Conservation (phyloP, 1,140 invertebrate genomes). For the Panagrolaimus sp. region DNA sequence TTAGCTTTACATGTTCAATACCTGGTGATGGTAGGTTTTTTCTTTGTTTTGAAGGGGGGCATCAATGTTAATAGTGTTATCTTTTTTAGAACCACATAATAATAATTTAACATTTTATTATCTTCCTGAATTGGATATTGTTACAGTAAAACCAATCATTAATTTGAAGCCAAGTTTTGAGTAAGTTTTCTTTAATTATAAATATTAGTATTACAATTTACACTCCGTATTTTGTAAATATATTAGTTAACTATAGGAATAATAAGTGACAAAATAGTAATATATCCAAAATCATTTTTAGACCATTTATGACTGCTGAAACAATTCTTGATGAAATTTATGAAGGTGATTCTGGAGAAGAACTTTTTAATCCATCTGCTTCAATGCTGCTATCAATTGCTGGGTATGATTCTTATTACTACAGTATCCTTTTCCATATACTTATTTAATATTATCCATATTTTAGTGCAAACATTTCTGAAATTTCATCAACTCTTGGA, state of each 20-base stretch:
- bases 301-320: neutral
- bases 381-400: neutral
- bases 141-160: neutral
- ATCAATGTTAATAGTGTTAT: no score
- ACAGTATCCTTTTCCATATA: no score
- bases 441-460: no score
- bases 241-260: no score
- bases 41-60: no score
- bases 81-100: no score
- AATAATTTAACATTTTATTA: neutral
- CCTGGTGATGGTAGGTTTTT: neutral
- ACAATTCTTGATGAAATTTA: conserved; percentile 8
- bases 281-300: no score
- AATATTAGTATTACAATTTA: no score
- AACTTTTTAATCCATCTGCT: neutral
- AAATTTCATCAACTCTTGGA: neutral
- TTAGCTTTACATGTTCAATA: neutral
- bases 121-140: neutral
- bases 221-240: no score
- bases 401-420: no score
- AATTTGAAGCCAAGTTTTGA: neutral
- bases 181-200: neutral
- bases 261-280: no score
- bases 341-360: neutral
- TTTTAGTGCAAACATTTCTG: neutral